These are phyloP conservation scores for Bacillus rossius DNA, from an alignment of 1,140 invertebrate species.

Conservation along the genomic window DNA sequence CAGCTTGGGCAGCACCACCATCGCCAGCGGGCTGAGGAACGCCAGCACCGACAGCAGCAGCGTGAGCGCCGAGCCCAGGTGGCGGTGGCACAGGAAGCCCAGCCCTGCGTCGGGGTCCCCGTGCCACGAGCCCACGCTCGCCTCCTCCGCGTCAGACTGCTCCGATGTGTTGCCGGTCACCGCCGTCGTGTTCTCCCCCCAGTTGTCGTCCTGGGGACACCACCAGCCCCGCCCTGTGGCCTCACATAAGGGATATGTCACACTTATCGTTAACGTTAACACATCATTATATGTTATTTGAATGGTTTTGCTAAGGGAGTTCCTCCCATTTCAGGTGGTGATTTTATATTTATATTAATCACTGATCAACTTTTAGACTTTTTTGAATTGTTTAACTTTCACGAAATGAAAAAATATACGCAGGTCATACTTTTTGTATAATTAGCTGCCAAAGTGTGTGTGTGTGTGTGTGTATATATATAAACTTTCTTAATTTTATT, in stretches of 20 bases:
- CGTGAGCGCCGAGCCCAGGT: constrained; percentile 70
- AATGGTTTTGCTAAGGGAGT: no score
- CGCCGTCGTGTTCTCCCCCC: constrained; percentile 96
- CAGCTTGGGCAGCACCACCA: constrained; percentile 90
- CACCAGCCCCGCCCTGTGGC: neutral
- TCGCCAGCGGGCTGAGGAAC: constrained; percentile 87
- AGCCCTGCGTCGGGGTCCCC: constrained; percentile 65
- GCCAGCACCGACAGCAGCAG: constrained; percentile 71
- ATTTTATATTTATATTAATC: no score
- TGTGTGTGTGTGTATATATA: no score
- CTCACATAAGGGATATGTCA: neutral
- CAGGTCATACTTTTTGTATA: no score
- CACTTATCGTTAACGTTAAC: no score
- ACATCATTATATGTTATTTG: no score
- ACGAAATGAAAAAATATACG: no score
- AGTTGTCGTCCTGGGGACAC: constrained; percentile 82
- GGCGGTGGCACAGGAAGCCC: constrained; percentile 69
- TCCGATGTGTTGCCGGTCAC: constrained; percentile 96
- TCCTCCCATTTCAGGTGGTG: no score
- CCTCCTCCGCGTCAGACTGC: constrained; percentile 88
- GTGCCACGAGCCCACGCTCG: constrained; percentile 56
- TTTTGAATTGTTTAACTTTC: no score
- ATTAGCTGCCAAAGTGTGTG: no score
- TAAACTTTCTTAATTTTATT: no score
- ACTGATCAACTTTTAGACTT: no score